Base-by-base conservation (phyloP, 2,888 invertebrate genomes). In the Aelia acuminata region DNA sequence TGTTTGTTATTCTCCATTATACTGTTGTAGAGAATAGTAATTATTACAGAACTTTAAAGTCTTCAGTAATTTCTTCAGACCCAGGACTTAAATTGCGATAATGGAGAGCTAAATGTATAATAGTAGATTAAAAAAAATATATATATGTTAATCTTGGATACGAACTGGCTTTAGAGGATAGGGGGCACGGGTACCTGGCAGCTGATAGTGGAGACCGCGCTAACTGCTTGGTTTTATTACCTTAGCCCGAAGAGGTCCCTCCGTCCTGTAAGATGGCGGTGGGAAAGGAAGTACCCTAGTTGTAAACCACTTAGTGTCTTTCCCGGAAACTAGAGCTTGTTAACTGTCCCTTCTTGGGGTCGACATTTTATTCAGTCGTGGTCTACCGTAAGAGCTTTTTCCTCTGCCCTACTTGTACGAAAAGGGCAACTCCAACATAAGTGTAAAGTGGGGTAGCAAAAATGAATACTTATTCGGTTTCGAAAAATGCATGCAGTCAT, bases 221-320 rank as follows among this genome's bases (percentile, higher is more conserved):
- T 70, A 70, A 70, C 63, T 70, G 18, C 63, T 4, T 70, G 63
- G 63, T 70, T 70, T 70, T 70, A 70, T 70, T 70, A 35, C 63
- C 63, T 20, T 20, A 18, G 35, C 18, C 63, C 63, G 80, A 39
- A n/a, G 85, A 85, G 39, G 57, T 31, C 53, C 50, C 49, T 48
- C 50, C 39, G 85, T 43, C 39, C 39, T 39, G n/a, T n/a, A 48
- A 84, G 84, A 84, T 84, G 84, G 84, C 84, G 84, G 84, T 85
- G 85, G 85, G 85, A 85, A 85, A 49, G 85, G 85, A 85, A 49
- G 85, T 85, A n/a, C 50, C 39, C 50, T 57, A 48, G 49, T 84
- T 39, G 85, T 85, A 85, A 85, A 85, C 50, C 85, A 85, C 85
- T 85, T 85, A 85, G 85, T 20, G 35, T 39, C 50, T 39, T 57